Evolutionary conservation across 2,888 invertebrate species (phyloP), one percentile per base, ranked within the genome.

Genomic region (Chalcis sispes): DNA sequence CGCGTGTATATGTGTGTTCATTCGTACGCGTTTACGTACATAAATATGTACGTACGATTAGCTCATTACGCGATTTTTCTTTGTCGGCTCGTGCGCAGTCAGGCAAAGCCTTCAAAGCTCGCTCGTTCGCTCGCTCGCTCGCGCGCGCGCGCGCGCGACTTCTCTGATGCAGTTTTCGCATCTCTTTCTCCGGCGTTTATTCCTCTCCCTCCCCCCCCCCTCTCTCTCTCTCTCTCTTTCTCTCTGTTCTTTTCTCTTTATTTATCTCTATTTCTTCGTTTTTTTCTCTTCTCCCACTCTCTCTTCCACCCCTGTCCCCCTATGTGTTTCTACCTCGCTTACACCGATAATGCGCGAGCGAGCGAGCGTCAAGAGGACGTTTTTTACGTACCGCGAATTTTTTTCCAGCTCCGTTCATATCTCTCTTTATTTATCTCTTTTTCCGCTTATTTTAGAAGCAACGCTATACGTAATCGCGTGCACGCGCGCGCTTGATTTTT

Each of bases 131-230:
- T n/a, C n/a, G n/a, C n/a, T n/a, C n/a, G n/a, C n/a, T n/a, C n/a
- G n/a, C n/a, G n/a, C n/a, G n/a, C n/a, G n/a, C n/a, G n/a, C n/a
- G n/a, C n/a, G n/a, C n/a, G 15, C 61, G 46, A 64, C 48, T 65
- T 65, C 65, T 65, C 65, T 65, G 65, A 65, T 65, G 65, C 65
- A 52, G 65, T 65, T 65, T 27, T 23, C 13, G 8, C n/a, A 5
- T 7, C 58, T 32, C 58, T 23, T 15, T 32, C 2, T 10, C 52
- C 15, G 23, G 23, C 25, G 3, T 4, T 8, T 8, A 10, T 56
- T 27, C 42, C 40, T 4, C n/a, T 25, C 8, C 52, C 20, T 65
- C 36, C 20, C 23, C 20, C 32, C 50, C 2, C 36, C 36, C 65
- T 4, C n/a, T 36, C 10, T n/a, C 15, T 20, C 25, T 59, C 23